Conservation (phyloP, 2,888 invertebrate species). For the Chromoteleia sp. region DNA sequence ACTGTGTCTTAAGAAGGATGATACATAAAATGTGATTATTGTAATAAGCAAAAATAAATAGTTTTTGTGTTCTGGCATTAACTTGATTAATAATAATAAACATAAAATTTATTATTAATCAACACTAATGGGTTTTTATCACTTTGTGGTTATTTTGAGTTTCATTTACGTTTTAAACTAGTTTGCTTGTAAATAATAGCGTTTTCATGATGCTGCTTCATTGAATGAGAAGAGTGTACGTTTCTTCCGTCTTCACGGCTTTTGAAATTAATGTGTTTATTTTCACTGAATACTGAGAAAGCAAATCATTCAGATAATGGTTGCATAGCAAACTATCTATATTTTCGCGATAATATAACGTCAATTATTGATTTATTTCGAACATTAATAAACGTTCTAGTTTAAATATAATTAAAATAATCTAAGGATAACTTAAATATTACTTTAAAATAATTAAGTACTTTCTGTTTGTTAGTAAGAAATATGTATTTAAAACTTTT, state of each 20-base stretch:
- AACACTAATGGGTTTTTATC: not conserved
- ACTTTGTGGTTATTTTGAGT: not conserved
- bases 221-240: constrained; percentile 10
- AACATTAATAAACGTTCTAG: too few species aligned
- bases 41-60: not conserved
- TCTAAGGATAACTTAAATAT: too few species aligned
- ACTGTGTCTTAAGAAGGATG: too few species aligned
- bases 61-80: not conserved
- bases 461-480: too few species aligned
- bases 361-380: too few species aligned
- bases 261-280: constrained; percentile 33
- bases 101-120: not conserved
- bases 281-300: constrained; percentile 29
- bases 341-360: constrained; percentile 10
- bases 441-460: too few species aligned
- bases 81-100: not conserved
- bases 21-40: too few species aligned
- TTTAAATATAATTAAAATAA: too few species aligned
- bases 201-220: constrained; percentile 4
- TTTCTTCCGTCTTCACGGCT: constrained; percentile 18
- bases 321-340: constrained; percentile 21
- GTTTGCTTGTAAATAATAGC: constrained; percentile 4
- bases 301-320: constrained; percentile 29
- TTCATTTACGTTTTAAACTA: not conserved
- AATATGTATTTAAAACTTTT: too few species aligned